Percentiles rank a stretch among this genome's conserved stretches.
phyloP scores from a whole-genome alignment of 2,113 vertebrate genomes.

The Coryphaenoides rupestris region DNA sequence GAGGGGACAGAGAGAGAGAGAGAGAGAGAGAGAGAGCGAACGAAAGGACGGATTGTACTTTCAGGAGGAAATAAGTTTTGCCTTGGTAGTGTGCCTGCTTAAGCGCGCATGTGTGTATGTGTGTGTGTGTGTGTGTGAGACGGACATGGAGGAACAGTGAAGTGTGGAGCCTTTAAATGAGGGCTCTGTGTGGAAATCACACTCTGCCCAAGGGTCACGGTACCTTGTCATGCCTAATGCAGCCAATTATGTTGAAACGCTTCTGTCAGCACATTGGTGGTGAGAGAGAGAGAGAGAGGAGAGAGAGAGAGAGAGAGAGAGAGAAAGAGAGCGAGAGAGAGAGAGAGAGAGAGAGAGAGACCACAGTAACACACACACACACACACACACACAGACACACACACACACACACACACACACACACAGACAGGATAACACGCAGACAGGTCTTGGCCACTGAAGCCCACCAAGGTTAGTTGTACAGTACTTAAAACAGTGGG shows the following conservation, averaged over 20 bases:
- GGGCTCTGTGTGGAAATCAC: conserved; percentile 6
- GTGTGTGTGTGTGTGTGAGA: conserved; percentile 4
- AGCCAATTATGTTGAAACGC: conserved; percentile 29
- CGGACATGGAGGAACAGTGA: too few species aligned
- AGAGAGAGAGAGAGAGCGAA: too few species aligned
- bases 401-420: conserved; percentile 10
- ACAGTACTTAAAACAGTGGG: too few species aligned
- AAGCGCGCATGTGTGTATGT: conserved; percentile 1
- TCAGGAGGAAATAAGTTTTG: too few species aligned
- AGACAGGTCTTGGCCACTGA: not conserved
- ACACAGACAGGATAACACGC: not conserved
- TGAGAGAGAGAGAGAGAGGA: too few species aligned
- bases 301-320: too few species aligned
- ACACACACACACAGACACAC: too few species aligned
- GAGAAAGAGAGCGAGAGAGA: not conserved
- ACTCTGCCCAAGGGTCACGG: conserved; percentile 11
- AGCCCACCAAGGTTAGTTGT: not conserved
- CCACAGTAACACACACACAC: too few species aligned
- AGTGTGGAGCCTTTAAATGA: conserved; percentile 6
- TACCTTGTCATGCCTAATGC: conserved; percentile 26
- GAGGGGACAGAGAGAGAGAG: conserved; percentile 3
- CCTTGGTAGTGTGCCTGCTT: not conserved
- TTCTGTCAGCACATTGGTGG: conserved; percentile 32
- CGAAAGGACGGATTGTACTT: too few species aligned
- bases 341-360: not conserved